Conservation (phyloP, 2,888 invertebrate genomes). For the Lacanobia wlatinum region DNA sequence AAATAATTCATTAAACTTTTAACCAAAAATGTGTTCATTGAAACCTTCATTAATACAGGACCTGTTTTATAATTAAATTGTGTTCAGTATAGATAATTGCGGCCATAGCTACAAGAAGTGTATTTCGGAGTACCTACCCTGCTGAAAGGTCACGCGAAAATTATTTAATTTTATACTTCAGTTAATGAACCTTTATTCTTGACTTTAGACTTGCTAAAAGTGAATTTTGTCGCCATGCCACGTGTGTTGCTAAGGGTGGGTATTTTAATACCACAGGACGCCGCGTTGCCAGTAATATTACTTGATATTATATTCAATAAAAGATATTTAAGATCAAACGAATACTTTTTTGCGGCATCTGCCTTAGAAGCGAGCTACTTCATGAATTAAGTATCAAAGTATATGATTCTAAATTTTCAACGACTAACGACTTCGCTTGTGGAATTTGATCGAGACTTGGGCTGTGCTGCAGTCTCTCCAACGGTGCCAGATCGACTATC, state of each 20-base stretch:
- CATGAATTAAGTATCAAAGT: too few relatives aligned
- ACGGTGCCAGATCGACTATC: too few relatives aligned
- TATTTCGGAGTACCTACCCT: conserved; percentile 14
- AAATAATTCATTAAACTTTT: conserved; percentile 25
- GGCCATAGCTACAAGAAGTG: not conserved
- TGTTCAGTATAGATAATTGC: conserved; percentile 12
- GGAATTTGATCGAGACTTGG: too few relatives aligned
- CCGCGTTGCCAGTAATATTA: too few relatives aligned
- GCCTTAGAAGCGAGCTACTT: too few relatives aligned
- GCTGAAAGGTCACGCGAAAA: conserved; percentile 38
- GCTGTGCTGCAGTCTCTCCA: too few relatives aligned
- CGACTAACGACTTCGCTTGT: too few relatives aligned
- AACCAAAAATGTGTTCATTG: conserved; percentile 12
- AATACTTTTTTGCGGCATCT: too few relatives aligned
- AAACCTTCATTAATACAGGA: conserved; percentile 14
- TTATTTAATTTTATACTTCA: conserved; percentile 13
- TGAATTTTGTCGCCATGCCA: not conserved
- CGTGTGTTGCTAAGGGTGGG: not conserved
- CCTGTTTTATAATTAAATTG: conserved; percentile 28
- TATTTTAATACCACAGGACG: too few relatives aligned
- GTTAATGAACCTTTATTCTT: conserved; percentile 20
- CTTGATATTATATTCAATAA: too few relatives aligned
- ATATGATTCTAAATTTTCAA: too few relatives aligned
- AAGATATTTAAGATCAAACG: too few relatives aligned
- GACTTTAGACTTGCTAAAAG: conserved; percentile 3